Evolutionary conservation across 2,797 vertebrate genomes (phyloP).

Genomic region (Pseudochirops cupreus): DNA sequence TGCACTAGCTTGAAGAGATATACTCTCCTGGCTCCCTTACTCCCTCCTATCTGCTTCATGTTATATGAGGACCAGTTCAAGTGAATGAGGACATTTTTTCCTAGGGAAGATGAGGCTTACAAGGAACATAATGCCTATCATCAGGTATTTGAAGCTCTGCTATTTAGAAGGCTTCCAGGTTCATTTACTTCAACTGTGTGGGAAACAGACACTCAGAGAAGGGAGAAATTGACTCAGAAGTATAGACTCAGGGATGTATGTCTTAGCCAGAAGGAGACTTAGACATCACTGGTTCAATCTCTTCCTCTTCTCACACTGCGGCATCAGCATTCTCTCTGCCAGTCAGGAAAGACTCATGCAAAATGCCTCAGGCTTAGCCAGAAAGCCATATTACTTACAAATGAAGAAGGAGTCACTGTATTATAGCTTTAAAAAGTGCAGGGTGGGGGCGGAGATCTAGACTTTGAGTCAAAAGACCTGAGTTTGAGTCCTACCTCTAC

Average conservation of each 20-base stretch:
- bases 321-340: not conserved
- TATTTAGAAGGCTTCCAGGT: not conserved
- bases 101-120: not conserved
- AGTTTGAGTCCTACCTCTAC: not conserved
- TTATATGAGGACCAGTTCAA: not conserved
- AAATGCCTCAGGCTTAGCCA: not conserved
- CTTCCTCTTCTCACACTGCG: not conserved
- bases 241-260: too few relatives aligned
- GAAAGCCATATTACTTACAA: not conserved
- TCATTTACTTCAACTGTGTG: not conserved
- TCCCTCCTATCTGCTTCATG: not conserved
- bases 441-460: too few relatives aligned
- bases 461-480: not conserved
- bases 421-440: not conserved
- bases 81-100: not conserved
- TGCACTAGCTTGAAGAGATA: not conserved
- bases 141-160: not conserved
- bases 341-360: not conserved
- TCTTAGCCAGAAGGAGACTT: not conserved
- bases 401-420: not conserved
- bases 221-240: too few relatives aligned
- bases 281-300: not conserved
- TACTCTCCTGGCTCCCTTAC: not conserved
- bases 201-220: not conserved
- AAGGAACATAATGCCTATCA: not conserved